These are phyloP conservation scores for Smithornis capensis DNA, from an alignment of 2,113 vertebrate species.

Conservation along the genomic window DNA sequence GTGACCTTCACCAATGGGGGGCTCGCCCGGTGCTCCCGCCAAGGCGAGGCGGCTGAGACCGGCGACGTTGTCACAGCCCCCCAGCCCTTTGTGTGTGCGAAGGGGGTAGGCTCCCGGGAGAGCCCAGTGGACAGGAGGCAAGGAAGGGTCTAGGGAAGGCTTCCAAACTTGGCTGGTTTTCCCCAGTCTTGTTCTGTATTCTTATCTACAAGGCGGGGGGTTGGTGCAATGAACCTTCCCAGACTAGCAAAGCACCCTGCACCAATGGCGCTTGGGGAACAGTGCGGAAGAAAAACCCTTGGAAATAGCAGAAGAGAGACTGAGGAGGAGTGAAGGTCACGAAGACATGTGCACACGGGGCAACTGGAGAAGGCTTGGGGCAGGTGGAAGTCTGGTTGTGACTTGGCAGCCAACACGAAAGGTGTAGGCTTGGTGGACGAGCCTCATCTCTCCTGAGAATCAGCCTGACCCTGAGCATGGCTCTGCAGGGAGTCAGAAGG, in stretches of 20 bases:
- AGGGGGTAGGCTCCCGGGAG: neutral
- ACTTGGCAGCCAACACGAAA: accelerated
- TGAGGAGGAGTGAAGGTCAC: neutral
- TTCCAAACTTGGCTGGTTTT: neutral
- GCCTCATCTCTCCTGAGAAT: neutral
- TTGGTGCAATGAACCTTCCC: neutral
- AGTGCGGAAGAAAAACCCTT: neutral
- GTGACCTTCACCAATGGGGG: neutral
- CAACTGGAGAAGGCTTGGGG: neutral
- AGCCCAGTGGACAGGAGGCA: neutral
- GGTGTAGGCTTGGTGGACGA: neutral
- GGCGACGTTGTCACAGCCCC: neutral
- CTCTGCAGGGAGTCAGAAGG: neutral
- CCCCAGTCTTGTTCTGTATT: neutral
- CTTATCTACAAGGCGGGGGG: accelerated
- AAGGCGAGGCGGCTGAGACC: neutral
- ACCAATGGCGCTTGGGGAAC: neutral
- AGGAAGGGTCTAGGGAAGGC: no score
- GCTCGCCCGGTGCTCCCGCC: neutral
- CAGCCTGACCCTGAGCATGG: accelerated
- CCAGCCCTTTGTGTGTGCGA: neutral
- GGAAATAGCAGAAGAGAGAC: neutral
- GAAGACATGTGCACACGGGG: neutral
- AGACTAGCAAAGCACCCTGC: neutral
- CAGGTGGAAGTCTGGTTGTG: neutral